Evolutionary conservation across 1,140 invertebrate genomes (phyloP), one percentile per base, ranked within the genome.

Genomic region (Trichogramma pretiosum): DNA sequence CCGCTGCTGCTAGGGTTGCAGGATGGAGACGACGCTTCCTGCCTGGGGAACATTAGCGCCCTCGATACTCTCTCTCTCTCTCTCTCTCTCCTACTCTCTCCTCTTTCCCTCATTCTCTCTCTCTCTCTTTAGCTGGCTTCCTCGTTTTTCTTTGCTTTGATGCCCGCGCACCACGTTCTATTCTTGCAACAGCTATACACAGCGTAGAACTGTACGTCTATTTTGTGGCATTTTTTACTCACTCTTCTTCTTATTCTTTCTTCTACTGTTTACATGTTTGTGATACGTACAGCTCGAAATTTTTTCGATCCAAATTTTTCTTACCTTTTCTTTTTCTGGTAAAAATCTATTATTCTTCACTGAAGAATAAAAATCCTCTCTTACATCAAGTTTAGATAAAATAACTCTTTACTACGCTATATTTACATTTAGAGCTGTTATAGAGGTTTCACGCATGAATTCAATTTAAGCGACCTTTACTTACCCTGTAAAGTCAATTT

Each of bases 11-110:
- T n/a, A n/a, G 53, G 58, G 57, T 51, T 61, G 59, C 64, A 62
- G 65, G 66, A 66, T 67, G 67, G 66, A 72, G 67, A 66, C 62
- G 61, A 62, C 61, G 63, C 65, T 67, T 69, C 65, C 67, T 64
- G 68, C 68, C 68, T 59, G 55, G 54, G 60, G 62, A 65, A 67
- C 64, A 67, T 67, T 67, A 67, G 66, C 68, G 65, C 64, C 65
- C 68, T 65, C 68, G 61, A 67, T 68, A 65, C 61, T 65, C 65
- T 48, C 51, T n/a, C n/a, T n/a, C 54, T 48, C 54, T 50, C 43
- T 51, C 58, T 59, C 54, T 54, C 48, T 46, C 37, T 28, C 26
- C 50, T 40, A 4, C 34, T 23, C 36, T 37, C 18, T 43, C 46
- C 32, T 10, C 3, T 18, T 3, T 26, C n/a, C 5, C 16, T 36